Evolutionary conservation across 2,113 vertebrate genomes (phyloP).

Genomic region (Pterocles orientalis): DNA sequence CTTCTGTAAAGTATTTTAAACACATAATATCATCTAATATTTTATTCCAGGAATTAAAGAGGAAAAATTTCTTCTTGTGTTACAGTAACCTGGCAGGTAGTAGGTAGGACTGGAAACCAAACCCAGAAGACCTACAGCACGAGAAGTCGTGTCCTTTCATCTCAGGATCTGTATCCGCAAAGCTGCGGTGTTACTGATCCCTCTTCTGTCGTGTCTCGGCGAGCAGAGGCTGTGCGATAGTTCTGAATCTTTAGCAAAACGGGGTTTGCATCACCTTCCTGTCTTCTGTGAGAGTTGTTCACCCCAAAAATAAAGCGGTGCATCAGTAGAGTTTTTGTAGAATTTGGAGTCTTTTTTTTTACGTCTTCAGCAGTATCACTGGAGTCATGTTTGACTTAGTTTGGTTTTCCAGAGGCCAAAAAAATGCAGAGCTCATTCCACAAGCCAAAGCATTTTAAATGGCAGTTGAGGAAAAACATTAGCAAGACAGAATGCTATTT

Average conservation of each 20-base stretch:
- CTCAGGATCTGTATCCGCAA: neutral
- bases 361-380: neutral
- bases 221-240: neutral
- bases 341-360: neutral
- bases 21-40: too few relatives aligned
- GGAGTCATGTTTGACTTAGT: neutral
- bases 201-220: neutral
- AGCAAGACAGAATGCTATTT: neutral
- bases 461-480: neutral
- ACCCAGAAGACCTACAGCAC: neutral
- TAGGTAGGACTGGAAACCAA: neutral
- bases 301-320: neutral
- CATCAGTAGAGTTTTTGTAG: neutral
- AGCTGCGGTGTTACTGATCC: neutral
- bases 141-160: neutral
- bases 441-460: neutral
- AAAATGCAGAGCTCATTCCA: neutral
- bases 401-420: neutral
- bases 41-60: neutral
- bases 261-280: neutral
- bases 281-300: neutral
- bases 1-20: neutral
- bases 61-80: neutral
- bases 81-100: neutral
- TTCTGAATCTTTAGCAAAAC: neutral